Conservation (phyloP, 2,113 vertebrate species). For the Scophthalmus maximus region DNA sequence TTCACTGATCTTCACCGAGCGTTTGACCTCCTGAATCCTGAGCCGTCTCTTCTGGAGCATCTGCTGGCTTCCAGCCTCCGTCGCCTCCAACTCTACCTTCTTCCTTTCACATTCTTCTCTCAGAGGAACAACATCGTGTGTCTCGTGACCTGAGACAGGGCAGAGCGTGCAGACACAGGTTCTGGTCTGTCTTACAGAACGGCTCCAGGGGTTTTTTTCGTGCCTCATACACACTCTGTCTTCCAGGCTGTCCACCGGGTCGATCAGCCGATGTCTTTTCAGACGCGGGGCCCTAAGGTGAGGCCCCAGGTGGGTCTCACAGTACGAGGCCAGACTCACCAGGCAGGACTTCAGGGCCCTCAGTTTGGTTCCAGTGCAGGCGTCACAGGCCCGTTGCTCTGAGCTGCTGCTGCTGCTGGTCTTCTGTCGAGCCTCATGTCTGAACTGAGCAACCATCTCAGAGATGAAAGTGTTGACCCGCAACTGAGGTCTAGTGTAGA, state of each 20-base stretch:
- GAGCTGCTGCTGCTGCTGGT: too few species aligned
- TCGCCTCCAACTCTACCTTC: not conserved
- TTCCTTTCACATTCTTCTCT: conserved; percentile 1
- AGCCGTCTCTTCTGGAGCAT: conserved; percentile 16
- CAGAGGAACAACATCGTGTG: conserved; percentile 9
- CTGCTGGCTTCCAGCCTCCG: not conserved
- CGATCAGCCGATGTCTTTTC: conserved; percentile 3
- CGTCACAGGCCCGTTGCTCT: conserved; percentile 8
- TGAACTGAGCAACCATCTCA: conserved; percentile 7
- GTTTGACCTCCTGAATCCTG: conserved; percentile 23
- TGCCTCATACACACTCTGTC: conserved; percentile 3
- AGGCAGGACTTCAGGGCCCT: conserved; percentile 38
- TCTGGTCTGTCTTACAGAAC: conserved; percentile 33
- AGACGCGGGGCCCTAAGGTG: not conserved
- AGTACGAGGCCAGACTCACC: conserved; percentile 15
- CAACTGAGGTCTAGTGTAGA: not conserved
- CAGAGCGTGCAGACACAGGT: conserved; percentile 5
- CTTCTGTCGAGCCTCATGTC: not conserved
- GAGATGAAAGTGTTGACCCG: not conserved
- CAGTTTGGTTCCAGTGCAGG: conserved; percentile 20
- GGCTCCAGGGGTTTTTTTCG: conserved; percentile 27
- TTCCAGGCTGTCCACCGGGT: conserved; percentile 3
- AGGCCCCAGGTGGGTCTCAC: conserved; percentile 34
- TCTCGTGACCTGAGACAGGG: conserved; percentile 15
- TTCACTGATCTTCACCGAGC: not conserved